phyloP scores from a whole-genome alignment of 2,113 vertebrate species.

The Cyanocitta stelleri region DNA sequence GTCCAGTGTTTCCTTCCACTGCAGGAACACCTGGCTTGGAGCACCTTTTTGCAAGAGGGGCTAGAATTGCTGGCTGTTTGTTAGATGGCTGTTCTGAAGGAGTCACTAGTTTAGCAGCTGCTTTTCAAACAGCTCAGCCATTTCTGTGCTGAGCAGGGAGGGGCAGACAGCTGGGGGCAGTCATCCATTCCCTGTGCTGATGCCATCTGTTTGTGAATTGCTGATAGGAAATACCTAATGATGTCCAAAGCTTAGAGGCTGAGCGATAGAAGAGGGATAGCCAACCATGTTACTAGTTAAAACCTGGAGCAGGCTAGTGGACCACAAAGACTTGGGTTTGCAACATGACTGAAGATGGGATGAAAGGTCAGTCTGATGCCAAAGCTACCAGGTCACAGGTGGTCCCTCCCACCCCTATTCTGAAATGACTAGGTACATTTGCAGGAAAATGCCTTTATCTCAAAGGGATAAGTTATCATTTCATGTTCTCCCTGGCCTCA shows the following conservation, averaged over 20 bases:
- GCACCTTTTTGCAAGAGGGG: background rate
- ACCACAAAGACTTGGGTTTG: background rate
- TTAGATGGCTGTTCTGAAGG: background rate
- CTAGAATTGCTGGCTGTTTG: background rate
- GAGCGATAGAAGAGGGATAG: background rate
- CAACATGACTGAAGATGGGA: background rate
- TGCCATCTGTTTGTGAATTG: background rate
- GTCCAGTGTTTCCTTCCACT: background rate
- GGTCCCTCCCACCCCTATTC: background rate
- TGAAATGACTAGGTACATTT: background rate
- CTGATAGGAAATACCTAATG: background rate
- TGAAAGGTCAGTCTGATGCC: background rate
- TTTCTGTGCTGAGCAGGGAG: background rate
- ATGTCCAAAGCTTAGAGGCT: background rate
- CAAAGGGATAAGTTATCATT: background rate
- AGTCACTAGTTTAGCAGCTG: background rate
- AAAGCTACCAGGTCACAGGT: background rate
- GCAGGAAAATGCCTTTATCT: background rate
- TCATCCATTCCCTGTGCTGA: background rate
- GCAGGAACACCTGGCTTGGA: background rate
- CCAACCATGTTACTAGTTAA: background rate
- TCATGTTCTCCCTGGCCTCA: background rate
- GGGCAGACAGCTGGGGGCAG: background rate
- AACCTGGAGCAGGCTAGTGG: background rate
- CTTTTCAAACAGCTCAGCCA: background rate